A percentile compares a stretch with the other conserved stretches of the same genome.
phyloP scores from a whole-genome alignment of 2,888 invertebrate genomes.

The Mythimna lalbum region DNA sequence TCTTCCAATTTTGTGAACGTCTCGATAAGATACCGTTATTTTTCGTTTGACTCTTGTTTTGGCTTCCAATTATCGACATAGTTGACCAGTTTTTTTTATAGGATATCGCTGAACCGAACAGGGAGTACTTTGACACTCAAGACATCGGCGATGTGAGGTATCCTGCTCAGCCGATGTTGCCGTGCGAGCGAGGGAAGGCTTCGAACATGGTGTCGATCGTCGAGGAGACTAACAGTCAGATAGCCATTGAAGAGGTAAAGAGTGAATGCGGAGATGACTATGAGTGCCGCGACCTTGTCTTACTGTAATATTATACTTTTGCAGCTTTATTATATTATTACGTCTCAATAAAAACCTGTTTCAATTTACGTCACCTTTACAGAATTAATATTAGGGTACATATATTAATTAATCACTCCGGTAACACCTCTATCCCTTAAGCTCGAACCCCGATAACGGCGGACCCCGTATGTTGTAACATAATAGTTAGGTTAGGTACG shows the following conservation, averaged over 20 bases:
- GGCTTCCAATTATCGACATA: neutral
- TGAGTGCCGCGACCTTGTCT: conserved; percentile 63
- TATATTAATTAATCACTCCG: conserved; percentile 22
- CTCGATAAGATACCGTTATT: conserved; percentile 15
- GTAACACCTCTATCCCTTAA: conserved; percentile 20
- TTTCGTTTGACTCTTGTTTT: neutral
- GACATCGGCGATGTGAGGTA: conserved; percentile 68
- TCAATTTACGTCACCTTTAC: conserved; percentile 22
- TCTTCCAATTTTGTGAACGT: neutral
- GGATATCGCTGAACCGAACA: conserved; percentile 68
- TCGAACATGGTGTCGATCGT: conserved; percentile 73
- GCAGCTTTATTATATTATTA: conserved; percentile 44
- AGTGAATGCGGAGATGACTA: conserved; percentile 69
- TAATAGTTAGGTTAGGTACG: too few species aligned
- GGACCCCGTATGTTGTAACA: conserved; percentile 18
- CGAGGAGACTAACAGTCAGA: conserved; percentile 83
- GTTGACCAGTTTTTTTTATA: conserved; percentile 43
- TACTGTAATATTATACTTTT: conserved; percentile 59
- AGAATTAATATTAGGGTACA: conserved; percentile 2
- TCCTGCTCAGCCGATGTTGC: conserved; percentile 34
- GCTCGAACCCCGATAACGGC: conserved; percentile 6
- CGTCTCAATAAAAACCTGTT: conserved; percentile 28
- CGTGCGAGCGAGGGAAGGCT: conserved; percentile 57
- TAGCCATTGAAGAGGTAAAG: conserved; percentile 78
- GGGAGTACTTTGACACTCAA: conserved; percentile 69